A percentile compares a stretch with the other conserved stretches of the same genome.
Evolutionary conservation across 2,113 vertebrate genomes (phyloP).

Genomic region (Centropristis striata): DNA sequence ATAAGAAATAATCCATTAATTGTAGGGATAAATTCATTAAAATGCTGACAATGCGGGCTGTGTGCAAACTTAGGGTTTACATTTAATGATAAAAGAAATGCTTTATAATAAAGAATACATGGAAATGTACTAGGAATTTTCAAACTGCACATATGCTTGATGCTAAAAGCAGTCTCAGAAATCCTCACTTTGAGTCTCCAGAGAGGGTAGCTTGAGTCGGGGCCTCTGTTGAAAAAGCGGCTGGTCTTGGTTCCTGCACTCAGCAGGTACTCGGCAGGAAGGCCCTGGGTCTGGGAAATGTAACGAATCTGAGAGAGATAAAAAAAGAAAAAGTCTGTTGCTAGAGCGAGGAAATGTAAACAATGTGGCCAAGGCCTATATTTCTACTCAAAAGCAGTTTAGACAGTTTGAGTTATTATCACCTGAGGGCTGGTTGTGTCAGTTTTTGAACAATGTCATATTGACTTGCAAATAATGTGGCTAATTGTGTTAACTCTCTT

Average conservation of each 20-base stretch:
- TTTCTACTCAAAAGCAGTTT: not conserved
- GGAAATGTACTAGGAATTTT: too few relatives aligned
- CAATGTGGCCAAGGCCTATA: not conserved
- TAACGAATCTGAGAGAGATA: slow-evolving; percentile 92
- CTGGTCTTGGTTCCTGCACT: slow-evolving; percentile 98
- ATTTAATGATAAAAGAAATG: too few relatives aligned
- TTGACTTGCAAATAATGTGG: not conserved
- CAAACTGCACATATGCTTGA: too few relatives aligned
- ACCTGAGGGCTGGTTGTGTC: not conserved
- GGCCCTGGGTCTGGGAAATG: slow-evolving; percentile 98
- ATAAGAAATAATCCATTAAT: too few relatives aligned
- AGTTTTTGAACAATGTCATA: not conserved
- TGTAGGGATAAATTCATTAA: too few relatives aligned
- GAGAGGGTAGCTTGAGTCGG: slow-evolving; percentile 94
- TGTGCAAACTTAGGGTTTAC: too few relatives aligned
- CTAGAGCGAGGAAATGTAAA: not conserved
- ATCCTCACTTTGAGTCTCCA: slow-evolving; percentile 93
- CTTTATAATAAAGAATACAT: too few relatives aligned
- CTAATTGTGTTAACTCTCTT: not conserved
- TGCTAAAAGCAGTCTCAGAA: not conserved
- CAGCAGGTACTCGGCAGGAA: slow-evolving; percentile 97
- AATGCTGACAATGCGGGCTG: too few relatives aligned
- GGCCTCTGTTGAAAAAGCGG: slow-evolving; percentile 98
- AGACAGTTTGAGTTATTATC: not conserved
- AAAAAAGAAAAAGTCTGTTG: not conserved